Evolutionary conservation across 2,888 invertebrate species (phyloP).

Genomic region (Drosophila meridiana): DNA sequence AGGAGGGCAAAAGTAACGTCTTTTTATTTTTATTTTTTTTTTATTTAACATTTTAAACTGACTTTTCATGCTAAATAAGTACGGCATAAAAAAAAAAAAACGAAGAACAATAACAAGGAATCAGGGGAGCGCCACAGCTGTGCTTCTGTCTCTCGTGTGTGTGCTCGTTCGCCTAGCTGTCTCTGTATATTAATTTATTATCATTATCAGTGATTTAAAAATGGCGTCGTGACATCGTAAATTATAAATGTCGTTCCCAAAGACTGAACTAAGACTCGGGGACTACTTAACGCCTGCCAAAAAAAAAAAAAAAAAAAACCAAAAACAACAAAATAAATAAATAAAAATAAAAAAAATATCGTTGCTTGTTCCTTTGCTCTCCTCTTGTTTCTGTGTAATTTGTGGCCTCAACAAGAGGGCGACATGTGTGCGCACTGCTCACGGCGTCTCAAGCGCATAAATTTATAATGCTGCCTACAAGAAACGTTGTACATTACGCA

Average conservation of each 20-base stretch:
- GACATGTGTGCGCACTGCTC: constrained; percentile 28
- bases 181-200: constrained; percentile 77
- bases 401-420: constrained; percentile 37
- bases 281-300: constrained; percentile 68
- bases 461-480: constrained; percentile 30
- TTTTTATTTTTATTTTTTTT: constrained; percentile 10
- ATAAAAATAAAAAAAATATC: too few relatives aligned
- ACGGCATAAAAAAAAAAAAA: constrained; percentile 44
- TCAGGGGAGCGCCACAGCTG: constrained; percentile 25
- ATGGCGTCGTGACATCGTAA: constrained; percentile 78
- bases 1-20: constrained; percentile 30
- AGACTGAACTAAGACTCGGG: constrained; percentile 41
- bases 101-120: constrained; percentile 28
- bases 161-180: constrained; percentile 44
- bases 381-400: constrained; percentile 40
- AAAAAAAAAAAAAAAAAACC: not conserved
- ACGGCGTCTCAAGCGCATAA: constrained; percentile 26
- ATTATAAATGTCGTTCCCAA: constrained; percentile 70
- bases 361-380: not conserved
- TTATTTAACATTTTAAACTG: constrained; percentile 71
- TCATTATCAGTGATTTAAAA: constrained; percentile 81
- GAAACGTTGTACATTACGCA: constrained; percentile 6
- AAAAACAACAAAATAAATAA: not conserved
- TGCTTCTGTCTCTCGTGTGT: constrained; percentile 14
- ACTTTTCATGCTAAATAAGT: constrained; percentile 77